Base-by-base conservation (phyloP, 2,888 invertebrate genomes). In the Neoaliturus tenellus region DNA sequence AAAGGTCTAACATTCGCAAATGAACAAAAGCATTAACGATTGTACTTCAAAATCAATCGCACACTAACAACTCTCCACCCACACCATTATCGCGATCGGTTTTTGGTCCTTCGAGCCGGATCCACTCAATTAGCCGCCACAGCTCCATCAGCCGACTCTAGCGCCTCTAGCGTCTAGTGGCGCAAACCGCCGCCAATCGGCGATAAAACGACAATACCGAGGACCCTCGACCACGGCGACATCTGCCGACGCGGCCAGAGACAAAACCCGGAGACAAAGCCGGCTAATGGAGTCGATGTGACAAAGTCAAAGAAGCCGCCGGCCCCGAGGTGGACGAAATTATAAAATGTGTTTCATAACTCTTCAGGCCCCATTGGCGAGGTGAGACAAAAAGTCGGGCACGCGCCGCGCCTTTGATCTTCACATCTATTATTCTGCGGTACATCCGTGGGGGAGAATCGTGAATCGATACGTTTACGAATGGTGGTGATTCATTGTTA, bases 301-400 rank as follows among this genome's bases (percentile, higher is more conserved):
- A 25, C 44, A 35, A 33, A 69, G 48, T 75, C 75, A 75, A 75
- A 75, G 75, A 48, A 3, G 17, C 75, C 71, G 69, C 33, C 35
- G 5, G 5, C 25, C 67, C 39, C 39, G 44, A 75, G 75, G 75
- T 75, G 75, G 48, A 44, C 75, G 48, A 75, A 62, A 75, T 75
- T 75, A 75, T 75, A 41, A 44, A 75, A 75, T 48, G 75, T 75
- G 75, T 75, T 75, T 75, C 28, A 41, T 39, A 75, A 75, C 75
- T 75, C 75, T 75, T 44, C 75, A 75, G 28, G 10, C 75, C 48
- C 75, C 75, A 75, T 75, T 75, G 14, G 75, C 41, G 75, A 75
- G 75, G 25, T 25, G 48, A 25, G 48, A 41, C 44, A 75, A 75
- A 75, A 75, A 31, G 62, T 12, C 25, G 39, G 12, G 20, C 62